Percentiles rank a stretch among this genome's conserved stretches.
Conservation (phyloP, 1,140 invertebrate genomes). For the Yoshiicerus persimilis region DNA sequence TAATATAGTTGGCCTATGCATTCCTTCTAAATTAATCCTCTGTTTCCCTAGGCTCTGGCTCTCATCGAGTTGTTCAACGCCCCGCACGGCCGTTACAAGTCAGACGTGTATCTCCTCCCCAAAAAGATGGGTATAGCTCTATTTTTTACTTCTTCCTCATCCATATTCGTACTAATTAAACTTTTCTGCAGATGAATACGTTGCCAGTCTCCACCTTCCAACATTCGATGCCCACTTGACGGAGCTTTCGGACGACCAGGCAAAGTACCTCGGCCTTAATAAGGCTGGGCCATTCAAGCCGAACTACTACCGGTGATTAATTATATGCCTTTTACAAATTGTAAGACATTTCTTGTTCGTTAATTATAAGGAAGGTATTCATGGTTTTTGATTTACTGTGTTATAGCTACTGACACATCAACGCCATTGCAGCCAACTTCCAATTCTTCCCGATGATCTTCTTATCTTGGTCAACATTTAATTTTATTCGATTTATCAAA, state of each 20-base stretch:
- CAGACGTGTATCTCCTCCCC: constrained; percentile 93
- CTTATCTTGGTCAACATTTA: background rate
- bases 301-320: constrained; percentile 89
- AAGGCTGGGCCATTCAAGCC: constrained; percentile 85
- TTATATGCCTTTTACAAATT: background rate
- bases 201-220: constrained; percentile 90
- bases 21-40: background rate
- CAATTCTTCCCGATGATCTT: background rate
- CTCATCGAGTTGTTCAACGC: constrained; percentile 96
- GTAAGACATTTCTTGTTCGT: no score
- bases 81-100: constrained; percentile 88
- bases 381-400: background rate
- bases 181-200: constrained; percentile 81
- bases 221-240: constrained; percentile 97
- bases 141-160: background rate
- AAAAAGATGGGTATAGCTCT: constrained; percentile 89
- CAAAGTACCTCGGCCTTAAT: constrained; percentile 95
- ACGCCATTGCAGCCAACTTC: background rate
- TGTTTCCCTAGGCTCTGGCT: constrained; percentile 71
- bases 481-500: background rate
- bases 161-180: constrained; percentile 5
- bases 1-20: background rate
- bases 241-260: constrained; percentile 93
- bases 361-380: background rate
- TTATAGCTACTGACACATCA: background rate